Conservation (phyloP, 2,888 invertebrate species). For the Chrysolina haemoptera region DNA sequence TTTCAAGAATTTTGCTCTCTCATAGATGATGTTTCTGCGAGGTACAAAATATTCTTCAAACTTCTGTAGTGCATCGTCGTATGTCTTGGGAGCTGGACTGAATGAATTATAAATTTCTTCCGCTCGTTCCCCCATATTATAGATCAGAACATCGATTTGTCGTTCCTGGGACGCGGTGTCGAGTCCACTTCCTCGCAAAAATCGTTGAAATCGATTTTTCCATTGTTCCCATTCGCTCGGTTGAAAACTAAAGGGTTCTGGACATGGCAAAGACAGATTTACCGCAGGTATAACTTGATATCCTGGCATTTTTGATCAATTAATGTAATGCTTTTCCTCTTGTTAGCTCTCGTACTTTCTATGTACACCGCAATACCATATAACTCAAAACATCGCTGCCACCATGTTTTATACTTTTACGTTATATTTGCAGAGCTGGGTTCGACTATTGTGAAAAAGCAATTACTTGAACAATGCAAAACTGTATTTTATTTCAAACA, state of each 20-base stretch:
- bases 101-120: conserved; percentile 33
- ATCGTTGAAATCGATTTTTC: conserved; percentile 33
- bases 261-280: neutral
- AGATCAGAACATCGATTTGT: conserved; percentile 31
- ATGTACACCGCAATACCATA: no score
- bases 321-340: no score
- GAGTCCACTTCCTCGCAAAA: conserved; percentile 27
- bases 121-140: conserved; percentile 32
- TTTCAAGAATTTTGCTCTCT: conserved; percentile 38
- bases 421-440: no score
- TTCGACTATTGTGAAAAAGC: no score
- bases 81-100: conserved; percentile 6
- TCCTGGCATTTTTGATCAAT: no score
- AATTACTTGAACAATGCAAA: no score
- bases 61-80: conserved; percentile 23
- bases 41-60: conserved; percentile 36
- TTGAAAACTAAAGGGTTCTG: conserved; percentile 20
- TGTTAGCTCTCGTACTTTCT: no score
- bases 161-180: conserved; percentile 19
- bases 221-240: conserved; percentile 36
- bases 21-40: conserved; percentile 37
- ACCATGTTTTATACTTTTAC: no score
- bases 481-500: no score
- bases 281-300: no score
- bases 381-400: no score